phyloP scores from a whole-genome alignment of 2,113 vertebrate genomes.

The Paracanthobrama guichenoti region DNA sequence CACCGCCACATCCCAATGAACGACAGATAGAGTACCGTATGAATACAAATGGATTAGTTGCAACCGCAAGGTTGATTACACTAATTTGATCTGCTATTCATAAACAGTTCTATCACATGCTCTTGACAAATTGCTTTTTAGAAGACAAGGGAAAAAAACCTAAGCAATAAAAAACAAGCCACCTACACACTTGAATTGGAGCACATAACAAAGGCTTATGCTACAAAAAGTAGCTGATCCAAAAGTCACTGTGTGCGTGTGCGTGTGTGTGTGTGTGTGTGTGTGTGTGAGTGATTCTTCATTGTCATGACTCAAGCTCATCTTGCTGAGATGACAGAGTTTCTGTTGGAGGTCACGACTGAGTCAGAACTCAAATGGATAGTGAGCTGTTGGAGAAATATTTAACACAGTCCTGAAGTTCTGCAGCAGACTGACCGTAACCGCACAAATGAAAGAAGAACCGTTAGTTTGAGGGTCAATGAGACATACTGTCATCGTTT shows the following conservation, averaged over 20 bases:
- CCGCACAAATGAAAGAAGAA: not conserved
- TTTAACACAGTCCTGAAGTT: not conserved
- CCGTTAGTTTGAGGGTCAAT: not conserved
- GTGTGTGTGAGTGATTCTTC: not conserved
- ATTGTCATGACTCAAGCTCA: constrained; percentile 20
- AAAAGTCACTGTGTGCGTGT: not conserved
- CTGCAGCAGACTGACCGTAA: not conserved
- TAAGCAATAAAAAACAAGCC: not conserved
- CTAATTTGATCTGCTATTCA: constrained; percentile 45
- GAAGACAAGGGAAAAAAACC: constrained; percentile 4
- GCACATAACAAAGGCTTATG: not conserved
- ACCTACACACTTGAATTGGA: not conserved
- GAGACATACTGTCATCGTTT: not conserved
- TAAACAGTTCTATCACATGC: constrained; percentile 32
- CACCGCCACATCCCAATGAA: not conserved
- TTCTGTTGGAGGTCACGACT: not conserved
- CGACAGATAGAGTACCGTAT: not conserved
- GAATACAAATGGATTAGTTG: constrained; percentile 29
- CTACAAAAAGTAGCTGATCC: not conserved
- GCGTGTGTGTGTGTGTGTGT: not conserved
- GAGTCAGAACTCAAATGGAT: constrained; percentile 26
- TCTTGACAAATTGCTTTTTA: constrained; percentile 40
- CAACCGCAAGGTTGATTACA: constrained; percentile 30
- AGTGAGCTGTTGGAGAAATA: constrained; percentile 17
- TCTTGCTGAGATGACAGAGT: constrained; percentile 40